These are phyloP conservation scores for Rhabdornis inornatus DNA, from an alignment of 2,113 vertebrate genomes.

Conservation along the genomic window DNA sequence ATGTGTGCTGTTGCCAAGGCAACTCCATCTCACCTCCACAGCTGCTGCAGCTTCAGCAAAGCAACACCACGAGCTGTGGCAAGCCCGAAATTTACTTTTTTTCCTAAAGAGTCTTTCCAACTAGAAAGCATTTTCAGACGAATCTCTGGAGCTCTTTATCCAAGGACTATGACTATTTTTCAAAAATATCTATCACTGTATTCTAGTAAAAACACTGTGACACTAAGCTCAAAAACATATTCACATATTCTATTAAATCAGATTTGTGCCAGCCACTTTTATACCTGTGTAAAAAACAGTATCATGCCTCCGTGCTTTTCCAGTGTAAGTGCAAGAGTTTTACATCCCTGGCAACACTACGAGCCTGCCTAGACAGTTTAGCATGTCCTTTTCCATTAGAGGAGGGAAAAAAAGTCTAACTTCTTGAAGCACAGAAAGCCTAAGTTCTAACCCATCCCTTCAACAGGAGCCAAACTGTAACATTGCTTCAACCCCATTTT, in stretches of 20 bases:
- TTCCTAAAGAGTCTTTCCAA: conserved; percentile 11
- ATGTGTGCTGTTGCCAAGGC: conserved; percentile 46
- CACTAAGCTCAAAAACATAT: neutral
- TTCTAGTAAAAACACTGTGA: neutral
- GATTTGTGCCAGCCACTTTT: neutral
- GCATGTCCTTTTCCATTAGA: neutral
- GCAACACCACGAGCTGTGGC: neutral
- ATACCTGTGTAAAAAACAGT: conserved; percentile 5
- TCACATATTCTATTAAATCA: neutral
- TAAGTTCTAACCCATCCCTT: neutral
- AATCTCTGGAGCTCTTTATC: neutral
- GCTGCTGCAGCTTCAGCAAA: conserved; percentile 9
- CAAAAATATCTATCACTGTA: neutral
- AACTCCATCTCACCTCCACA: conserved; percentile 48
- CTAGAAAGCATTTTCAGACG: conserved; percentile 21
- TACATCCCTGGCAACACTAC: neutral
- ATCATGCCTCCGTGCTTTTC: neutral
- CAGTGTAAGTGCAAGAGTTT: neutral
- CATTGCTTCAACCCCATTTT: conserved; percentile 4
- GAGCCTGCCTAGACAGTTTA: neutral
- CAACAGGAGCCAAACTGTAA: neutral
- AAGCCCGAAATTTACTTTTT: neutral
- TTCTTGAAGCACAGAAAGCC: neutral
- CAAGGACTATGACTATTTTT: neutral
- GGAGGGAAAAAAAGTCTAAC: neutral